phyloP scores from a whole-genome alignment of 1,140 invertebrate genomes.

The Sminthurinus signatus region DNA sequence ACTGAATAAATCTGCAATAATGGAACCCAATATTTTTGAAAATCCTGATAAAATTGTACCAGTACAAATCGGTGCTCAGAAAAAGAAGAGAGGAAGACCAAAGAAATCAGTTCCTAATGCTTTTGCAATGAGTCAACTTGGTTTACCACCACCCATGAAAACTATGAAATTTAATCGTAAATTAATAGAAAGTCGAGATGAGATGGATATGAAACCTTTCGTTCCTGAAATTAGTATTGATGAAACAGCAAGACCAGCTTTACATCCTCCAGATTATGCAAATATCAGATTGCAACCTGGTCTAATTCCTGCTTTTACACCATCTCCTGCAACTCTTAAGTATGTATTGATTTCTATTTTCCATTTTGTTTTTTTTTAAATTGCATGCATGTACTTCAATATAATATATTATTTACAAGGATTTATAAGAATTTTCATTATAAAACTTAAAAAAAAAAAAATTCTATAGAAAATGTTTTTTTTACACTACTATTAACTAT shows the following conservation, averaged over 20 bases:
- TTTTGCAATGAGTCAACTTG: not conserved
- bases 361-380: too few species aligned
- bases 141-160: not conserved
- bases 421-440: too few species aligned
- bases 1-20: too few species aligned
- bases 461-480: too few species aligned
- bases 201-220: constrained; percentile 17
- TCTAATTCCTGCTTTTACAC: constrained; percentile 28
- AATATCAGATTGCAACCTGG: constrained; percentile 26
- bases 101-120: constrained; percentile 14
- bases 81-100: constrained; percentile 33
- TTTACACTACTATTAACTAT: too few species aligned
- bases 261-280: constrained; percentile 18
- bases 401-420: too few species aligned
- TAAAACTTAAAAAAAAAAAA: too few species aligned
- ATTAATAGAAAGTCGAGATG: constrained; percentile 1
- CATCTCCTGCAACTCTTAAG: not conserved
- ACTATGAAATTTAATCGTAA: constrained; percentile 10
- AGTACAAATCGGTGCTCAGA: constrained; percentile 14
- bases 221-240: constrained; percentile 35
- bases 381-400: too few species aligned
- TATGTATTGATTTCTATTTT: too few species aligned
- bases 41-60: constrained; percentile 2
- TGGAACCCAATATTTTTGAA: not conserved
- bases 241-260: constrained; percentile 12